A percentile compares a stretch with the other conserved stretches of the same genome.
These are phyloP conservation scores for Armadillidium nasatum DNA, from an alignment of 1,140 invertebrate genomes.

Conservation along the genomic window DNA sequence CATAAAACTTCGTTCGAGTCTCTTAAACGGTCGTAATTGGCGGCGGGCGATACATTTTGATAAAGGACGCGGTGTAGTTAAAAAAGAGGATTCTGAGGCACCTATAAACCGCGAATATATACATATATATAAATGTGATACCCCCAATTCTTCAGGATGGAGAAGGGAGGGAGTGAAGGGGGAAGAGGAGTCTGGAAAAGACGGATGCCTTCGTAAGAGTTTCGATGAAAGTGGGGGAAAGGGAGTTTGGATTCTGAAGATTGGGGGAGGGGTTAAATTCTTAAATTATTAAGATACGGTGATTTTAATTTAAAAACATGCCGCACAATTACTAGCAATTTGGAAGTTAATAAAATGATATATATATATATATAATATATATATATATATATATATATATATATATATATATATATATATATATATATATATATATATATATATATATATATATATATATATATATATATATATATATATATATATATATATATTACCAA, in stretches of 20 bases:
- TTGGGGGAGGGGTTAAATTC: background rate
- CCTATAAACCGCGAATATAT: background rate
- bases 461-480: too few relatives aligned
- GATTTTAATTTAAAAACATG: constrained; percentile 6
- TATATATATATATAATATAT: too few relatives aligned
- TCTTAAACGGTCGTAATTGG: background rate
- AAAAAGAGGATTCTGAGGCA: background rate
- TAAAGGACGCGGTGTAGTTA: background rate
- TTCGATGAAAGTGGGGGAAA: too few relatives aligned
- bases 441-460: too few relatives aligned
- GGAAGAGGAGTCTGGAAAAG: background rate
- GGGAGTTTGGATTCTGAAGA: background rate
- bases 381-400: too few relatives aligned
- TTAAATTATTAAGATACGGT: background rate
- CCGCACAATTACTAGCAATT: background rate
- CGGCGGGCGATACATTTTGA: constrained; percentile 5
- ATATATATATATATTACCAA: too few relatives aligned
- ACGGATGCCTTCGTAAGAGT: too few relatives aligned
- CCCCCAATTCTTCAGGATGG: background rate
- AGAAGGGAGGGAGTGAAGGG: background rate
- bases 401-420: too few relatives aligned
- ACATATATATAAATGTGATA: background rate
- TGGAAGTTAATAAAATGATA: background rate
- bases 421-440: too few relatives aligned
- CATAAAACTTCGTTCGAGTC: constrained; percentile 1